Base-by-base conservation (phyloP, 92 coral and sea anemone genomes). In the Virgularia gustaviana region DNA sequence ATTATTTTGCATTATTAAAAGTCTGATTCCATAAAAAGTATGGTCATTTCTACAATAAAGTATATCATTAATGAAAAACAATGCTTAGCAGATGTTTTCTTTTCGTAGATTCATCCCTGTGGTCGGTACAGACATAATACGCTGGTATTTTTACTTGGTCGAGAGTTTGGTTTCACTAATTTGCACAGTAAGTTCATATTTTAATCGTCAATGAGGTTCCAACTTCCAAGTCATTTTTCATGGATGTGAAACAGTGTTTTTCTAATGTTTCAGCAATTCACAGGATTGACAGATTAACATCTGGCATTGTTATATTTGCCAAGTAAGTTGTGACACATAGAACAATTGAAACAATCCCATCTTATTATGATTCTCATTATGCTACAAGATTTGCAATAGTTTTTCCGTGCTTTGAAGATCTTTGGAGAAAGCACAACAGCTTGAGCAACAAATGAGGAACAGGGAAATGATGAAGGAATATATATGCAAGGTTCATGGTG, bases 301-400 rank as follows among this genome's bases (percentile, higher is more conserved):
- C 99, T 55, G 99, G 99, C 60, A 89, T 94, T 77, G 81, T 94
- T 38, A 94, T 94, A 82, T 94, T 94, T 89, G 96, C 99, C 71
- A 94, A 85, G 99, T 94, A 73, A 42, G 70, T 10, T 25, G 15
- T 44, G 6, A 57, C 41, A 75, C n/a, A n/a, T n/a, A n/a, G n/a
- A n/a, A n/a, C n/a, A n/a, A n/a, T n/a, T n/a, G n/a, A n/a, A n/a
- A n/a, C n/a, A n/a, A n/a, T n/a, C n/a, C 51, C 51, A 43, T 20
- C 19, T 16, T 43, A 1, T 43, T 43, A 4, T 4, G 2, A 43
- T 1, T 13, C 19, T 43, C 4, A 43, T 36, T 55, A 16, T 59
- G 35, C 36, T 15, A 56, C 73, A 71, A 57, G 34, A 20, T 24
- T 36, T n/a, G 24, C 8, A 19, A 42, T 30, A 31, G 37, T 9